Evolutionary conservation across 2,113 vertebrate species (phyloP).

Genomic region (Trichomycterus rosablanca): DNA sequence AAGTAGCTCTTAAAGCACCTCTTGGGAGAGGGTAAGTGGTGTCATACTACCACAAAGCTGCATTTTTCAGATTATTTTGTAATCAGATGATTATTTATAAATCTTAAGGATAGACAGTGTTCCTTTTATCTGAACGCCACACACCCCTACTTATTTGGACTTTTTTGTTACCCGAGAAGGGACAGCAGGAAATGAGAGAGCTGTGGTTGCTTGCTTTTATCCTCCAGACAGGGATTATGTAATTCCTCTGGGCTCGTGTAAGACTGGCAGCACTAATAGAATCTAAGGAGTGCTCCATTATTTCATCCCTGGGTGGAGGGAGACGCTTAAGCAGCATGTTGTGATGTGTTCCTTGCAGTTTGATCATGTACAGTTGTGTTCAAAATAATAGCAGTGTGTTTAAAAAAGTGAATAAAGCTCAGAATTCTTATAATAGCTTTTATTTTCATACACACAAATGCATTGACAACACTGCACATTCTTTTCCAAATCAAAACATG

Average conservation of each 20-base stretch:
- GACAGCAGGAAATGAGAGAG: constrained; percentile 53
- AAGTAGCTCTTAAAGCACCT: constrained; percentile 18
- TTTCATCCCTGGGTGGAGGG: constrained; percentile 44
- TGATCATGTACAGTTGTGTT: too few species aligned
- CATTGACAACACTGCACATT: too few species aligned
- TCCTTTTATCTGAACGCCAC: constrained; percentile 39
- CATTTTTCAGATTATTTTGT: too few species aligned
- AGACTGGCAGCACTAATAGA: constrained; percentile 44
- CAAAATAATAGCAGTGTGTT: too few species aligned
- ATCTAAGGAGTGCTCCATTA: constrained; percentile 49
- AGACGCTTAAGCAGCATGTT: constrained; percentile 47
- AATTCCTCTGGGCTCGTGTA: constrained; percentile 43
- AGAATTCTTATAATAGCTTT: too few species aligned
- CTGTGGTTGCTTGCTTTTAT: constrained; percentile 49
- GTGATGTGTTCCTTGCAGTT: too few species aligned
- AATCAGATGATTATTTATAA: constrained; percentile 44
- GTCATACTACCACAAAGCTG: constrained; percentile 17
- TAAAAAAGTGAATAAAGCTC: too few species aligned
- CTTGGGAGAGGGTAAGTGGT: constrained; percentile 21
- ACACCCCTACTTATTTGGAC: constrained; percentile 41
- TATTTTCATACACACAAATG: too few species aligned
- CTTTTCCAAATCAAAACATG: too few species aligned
- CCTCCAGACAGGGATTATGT: constrained; percentile 47
- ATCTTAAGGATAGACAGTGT: constrained; percentile 29
- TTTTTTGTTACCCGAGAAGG: constrained; percentile 43